These are phyloP conservation scores for Wiebesia pumilae DNA, from an alignment of 1,140 invertebrate genomes.

Conservation along the genomic window DNA sequence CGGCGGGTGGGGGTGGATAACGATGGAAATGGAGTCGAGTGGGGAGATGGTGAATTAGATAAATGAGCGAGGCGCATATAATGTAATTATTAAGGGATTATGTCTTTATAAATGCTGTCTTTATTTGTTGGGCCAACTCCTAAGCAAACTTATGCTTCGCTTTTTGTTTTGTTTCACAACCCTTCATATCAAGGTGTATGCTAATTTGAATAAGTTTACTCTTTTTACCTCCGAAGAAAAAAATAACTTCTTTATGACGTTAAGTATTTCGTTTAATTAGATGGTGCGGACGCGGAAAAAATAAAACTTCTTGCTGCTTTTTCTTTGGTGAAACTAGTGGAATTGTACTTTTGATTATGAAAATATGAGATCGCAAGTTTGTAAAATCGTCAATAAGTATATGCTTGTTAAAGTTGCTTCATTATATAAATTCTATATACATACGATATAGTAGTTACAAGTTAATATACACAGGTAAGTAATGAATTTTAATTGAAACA, in stretches of 20 bases:
- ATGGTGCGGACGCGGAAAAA: not conserved
- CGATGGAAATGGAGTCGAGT: not conserved
- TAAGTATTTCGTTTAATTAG: not conserved
- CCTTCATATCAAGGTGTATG: not conserved
- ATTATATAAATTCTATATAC: too few species aligned
- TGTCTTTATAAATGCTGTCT: not conserved
- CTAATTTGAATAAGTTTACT: not conserved
- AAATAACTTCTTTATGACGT: not conserved
- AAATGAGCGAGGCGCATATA: not conserved
- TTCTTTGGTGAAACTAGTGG: not conserved
- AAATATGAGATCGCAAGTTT: too few species aligned
- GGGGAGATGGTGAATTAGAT: constrained; percentile 17
- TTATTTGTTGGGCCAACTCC: not conserved
- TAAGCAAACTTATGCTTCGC: not conserved
- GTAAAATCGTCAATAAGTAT: too few species aligned
- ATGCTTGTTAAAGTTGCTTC: too few species aligned
- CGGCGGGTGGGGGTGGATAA: not conserved
- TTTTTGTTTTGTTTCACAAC: not conserved
- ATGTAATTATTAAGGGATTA: constrained; percentile 8
- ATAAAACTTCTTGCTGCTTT: not conserved
- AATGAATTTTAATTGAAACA: too few species aligned
- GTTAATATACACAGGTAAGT: too few species aligned
- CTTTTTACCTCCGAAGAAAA: not conserved
- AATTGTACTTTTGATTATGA: not conserved
- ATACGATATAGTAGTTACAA: too few species aligned